Percentiles rank a stretch among this genome's conserved stretches.
Evolutionary conservation across 2,797 vertebrate species (phyloP).

Genomic region (Acrocephalus scirpaceus): DNA sequence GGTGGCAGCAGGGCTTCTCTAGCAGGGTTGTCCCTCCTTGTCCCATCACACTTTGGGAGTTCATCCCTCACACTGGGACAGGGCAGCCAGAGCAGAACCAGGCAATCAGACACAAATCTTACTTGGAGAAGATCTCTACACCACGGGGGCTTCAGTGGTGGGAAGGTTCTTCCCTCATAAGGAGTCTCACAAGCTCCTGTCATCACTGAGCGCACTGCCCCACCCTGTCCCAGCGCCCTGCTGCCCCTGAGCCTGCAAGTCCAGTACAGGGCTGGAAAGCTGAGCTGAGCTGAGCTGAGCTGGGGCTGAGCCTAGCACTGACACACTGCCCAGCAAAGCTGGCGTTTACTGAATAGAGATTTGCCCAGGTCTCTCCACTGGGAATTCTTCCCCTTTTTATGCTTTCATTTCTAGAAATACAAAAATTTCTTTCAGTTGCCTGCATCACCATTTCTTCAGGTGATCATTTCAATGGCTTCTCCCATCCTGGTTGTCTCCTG

Average conservation of each 20-base stretch:
- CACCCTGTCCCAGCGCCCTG: not conserved
- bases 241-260: fast-evolving
- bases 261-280: fast-evolving
- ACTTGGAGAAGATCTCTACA: not conserved
- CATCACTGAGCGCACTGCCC: not conserved
- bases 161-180: not conserved
- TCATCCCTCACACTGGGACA: fast-evolving
- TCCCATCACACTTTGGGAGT: fast-evolving
- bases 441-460: not conserved
- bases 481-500: not conserved
- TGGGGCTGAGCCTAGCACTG: not conserved
- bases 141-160: fast-evolving
- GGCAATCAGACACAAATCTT: not conserved
- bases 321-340: not conserved
- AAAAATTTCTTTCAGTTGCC: not conserved
- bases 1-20: not conserved
- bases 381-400: not conserved
- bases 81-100: fast-evolving
- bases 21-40: not conserved
- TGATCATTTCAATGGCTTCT: fast-evolving
- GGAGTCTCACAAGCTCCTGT: not conserved
- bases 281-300: not conserved
- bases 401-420: not conserved
- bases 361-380: not conserved
- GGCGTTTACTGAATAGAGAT: not conserved